Conservation (phyloP, 1,140 invertebrate genomes). For the Cotesia chilonis region DNA sequence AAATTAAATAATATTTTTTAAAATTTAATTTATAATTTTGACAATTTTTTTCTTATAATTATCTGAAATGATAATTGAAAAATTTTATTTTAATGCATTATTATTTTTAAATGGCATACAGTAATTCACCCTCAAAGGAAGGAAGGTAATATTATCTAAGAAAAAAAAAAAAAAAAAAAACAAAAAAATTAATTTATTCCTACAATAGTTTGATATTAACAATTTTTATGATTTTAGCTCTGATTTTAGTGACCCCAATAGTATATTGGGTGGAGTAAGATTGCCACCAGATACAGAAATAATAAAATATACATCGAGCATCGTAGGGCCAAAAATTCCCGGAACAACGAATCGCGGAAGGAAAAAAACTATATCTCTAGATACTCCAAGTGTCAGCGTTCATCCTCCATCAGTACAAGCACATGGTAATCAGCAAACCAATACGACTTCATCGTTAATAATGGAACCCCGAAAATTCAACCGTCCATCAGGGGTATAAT, state of each 20-base stretch:
- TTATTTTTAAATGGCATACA: slow-evolving; percentile 42
- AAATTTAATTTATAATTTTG: no score
- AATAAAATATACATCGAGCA: slow-evolving; percentile 86
- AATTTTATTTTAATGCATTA: not conserved
- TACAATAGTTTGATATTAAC: not conserved
- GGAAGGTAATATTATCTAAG: slow-evolving; percentile 52
- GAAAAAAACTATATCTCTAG: slow-evolving; percentile 86
- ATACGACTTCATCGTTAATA: slow-evolving; percentile 53
- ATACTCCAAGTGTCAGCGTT: slow-evolving; percentile 80
- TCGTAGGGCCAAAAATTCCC: slow-evolving; percentile 82
- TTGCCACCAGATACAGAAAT: slow-evolving; percentile 89
- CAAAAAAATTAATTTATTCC: slow-evolving; percentile 11
- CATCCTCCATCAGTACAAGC: slow-evolving; percentile 59
- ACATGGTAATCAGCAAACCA: slow-evolving; percentile 57
- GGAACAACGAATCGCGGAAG: slow-evolving; percentile 82
- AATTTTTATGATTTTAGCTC: slow-evolving; percentile 17
- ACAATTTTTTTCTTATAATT: no score
- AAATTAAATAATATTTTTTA: no score
- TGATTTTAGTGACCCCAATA: slow-evolving; percentile 75
- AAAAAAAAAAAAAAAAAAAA: slow-evolving; percentile 17
- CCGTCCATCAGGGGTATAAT: slow-evolving; percentile 52
- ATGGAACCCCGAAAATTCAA: slow-evolving; percentile 61
- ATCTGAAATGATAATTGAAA: no score
- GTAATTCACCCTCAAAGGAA: slow-evolving; percentile 57
- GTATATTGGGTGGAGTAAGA: slow-evolving; percentile 80